Evolutionary conservation across 37 sponge, comb jelly and placozoan genomes (phyloP).

Genomic region (Dysidea cf. avara): DNA sequence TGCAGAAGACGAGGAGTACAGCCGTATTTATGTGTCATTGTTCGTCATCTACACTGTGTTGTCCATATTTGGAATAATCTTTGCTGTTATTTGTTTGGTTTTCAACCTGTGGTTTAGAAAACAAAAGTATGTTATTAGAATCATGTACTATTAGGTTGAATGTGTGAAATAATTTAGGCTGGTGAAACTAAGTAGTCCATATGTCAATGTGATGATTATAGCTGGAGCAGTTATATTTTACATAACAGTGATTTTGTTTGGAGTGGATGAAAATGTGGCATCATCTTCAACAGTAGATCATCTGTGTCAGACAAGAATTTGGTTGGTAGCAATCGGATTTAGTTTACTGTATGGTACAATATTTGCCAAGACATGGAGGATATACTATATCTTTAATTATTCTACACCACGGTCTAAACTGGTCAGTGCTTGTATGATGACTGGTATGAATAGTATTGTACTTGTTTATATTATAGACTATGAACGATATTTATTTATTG

Average conservation of each 20-base stretch:
- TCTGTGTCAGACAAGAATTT: slow-evolving; percentile 32
- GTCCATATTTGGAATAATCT: neutral
- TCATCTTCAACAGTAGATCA: neutral
- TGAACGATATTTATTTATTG: slow-evolving; percentile 56
- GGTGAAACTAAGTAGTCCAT: slow-evolving; percentile 59
- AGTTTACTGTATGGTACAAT: slow-evolving; percentile 50
- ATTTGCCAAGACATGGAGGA: slow-evolving; percentile 50
- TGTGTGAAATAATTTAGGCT: slow-evolving; percentile 6
- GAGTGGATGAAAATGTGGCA: slow-evolving; percentile 22
- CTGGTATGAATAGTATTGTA: too few species aligned
- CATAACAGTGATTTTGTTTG: slow-evolving; percentile 46
- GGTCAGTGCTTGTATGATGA: too few species aligned
- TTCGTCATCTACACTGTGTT: slow-evolving; percentile 28
- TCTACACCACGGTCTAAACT: too few species aligned
- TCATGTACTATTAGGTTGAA: neutral
- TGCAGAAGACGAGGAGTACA: slow-evolving; percentile 6
- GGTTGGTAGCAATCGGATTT: slow-evolving; percentile 50
- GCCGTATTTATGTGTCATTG: slow-evolving; percentile 2
- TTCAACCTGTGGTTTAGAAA: neutral
- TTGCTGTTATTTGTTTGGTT: neutral
- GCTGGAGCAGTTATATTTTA: slow-evolving; percentile 49
- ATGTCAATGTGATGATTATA: slow-evolving; percentile 48
- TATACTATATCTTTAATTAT: slow-evolving; percentile 59
- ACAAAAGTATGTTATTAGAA: too few species aligned
- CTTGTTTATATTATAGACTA: slow-evolving; percentile 6